phyloP scores from a whole-genome alignment of 2,113 vertebrate genomes.

The Donacobius atricapilla region DNA sequence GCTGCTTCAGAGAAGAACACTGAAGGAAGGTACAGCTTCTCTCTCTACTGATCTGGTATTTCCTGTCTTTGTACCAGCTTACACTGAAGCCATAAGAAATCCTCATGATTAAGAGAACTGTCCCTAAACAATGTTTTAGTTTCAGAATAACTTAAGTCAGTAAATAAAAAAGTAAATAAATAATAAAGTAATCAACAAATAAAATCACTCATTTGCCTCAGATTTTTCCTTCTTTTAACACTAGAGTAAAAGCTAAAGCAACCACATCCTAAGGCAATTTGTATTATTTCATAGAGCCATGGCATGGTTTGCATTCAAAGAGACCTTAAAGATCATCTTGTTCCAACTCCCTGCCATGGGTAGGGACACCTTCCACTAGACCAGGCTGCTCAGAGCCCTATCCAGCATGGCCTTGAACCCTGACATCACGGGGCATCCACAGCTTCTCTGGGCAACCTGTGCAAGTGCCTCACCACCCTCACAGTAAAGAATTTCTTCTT shows the following conservation, averaged over 20 bases:
- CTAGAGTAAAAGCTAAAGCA: not conserved
- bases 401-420: rapidly evolving
- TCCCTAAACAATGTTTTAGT: not conserved
- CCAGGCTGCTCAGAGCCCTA: not conserved
- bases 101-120: not conserved
- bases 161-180: not conserved
- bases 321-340: not conserved
- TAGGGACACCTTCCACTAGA: not conserved
- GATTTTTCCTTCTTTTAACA: not conserved
- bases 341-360: not conserved
- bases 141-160: not conserved
- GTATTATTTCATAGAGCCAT: not conserved
- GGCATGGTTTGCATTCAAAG: not conserved
- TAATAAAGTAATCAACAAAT: not conserved
- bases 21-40: not conserved
- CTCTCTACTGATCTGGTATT: not conserved
- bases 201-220: not conserved
- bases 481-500: not conserved
- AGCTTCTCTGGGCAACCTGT: not conserved
- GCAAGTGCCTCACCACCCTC: not conserved
- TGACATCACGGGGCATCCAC: not conserved
- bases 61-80: not conserved
- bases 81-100: not conserved
- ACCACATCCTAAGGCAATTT: not conserved
- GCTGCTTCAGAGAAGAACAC: not conserved